These are phyloP conservation scores for Amblyopsis hoosieri DNA, from an alignment of 2,797 vertebrate species.

Conservation along the genomic window DNA sequence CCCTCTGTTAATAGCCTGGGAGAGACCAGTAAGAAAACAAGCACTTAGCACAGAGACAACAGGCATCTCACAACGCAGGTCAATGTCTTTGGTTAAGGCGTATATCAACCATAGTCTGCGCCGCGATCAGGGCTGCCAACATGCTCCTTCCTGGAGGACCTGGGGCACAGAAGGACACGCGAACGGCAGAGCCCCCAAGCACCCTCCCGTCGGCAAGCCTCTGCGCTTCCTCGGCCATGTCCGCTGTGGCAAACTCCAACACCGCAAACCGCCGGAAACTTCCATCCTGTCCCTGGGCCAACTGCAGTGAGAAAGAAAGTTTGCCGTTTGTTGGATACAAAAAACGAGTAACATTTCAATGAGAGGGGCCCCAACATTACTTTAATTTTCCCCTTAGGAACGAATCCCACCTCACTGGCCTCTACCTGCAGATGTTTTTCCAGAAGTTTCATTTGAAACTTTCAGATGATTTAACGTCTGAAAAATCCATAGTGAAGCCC, in stretches of 20 bases:
- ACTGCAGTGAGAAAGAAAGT: slow-evolving; percentile 57
- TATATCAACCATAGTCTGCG: slow-evolving; percentile 87
- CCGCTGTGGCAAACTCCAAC: slow-evolving; percentile 85
- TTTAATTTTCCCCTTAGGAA: too few species aligned
- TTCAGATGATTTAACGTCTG: too few species aligned
- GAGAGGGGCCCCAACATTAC: neutral
- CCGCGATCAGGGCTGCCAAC: slow-evolving; percentile 91
- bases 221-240: slow-evolving; percentile 85
- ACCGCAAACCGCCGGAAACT: slow-evolving; percentile 91
- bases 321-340: neutral
- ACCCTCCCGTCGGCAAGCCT: slow-evolving; percentile 73
- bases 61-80: neutral
- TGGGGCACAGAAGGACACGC: slow-evolving; percentile 93
- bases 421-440: too few species aligned
- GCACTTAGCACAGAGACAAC: neutral
- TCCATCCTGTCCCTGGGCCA: slow-evolving; percentile 91
- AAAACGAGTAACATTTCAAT: accelerated
- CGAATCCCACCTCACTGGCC: too few species aligned
- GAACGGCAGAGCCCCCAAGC: slow-evolving; percentile 79
- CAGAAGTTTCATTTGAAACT: too few species aligned
- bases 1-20: slow-evolving; percentile 88
- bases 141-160: slow-evolving; percentile 92
- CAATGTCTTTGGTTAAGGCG: neutral
- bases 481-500: too few species aligned
- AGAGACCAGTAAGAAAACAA: neutral